Evolutionary conservation across 2,113 vertebrate genomes (phyloP).

Genomic region (Polypterus bichir): DNA sequence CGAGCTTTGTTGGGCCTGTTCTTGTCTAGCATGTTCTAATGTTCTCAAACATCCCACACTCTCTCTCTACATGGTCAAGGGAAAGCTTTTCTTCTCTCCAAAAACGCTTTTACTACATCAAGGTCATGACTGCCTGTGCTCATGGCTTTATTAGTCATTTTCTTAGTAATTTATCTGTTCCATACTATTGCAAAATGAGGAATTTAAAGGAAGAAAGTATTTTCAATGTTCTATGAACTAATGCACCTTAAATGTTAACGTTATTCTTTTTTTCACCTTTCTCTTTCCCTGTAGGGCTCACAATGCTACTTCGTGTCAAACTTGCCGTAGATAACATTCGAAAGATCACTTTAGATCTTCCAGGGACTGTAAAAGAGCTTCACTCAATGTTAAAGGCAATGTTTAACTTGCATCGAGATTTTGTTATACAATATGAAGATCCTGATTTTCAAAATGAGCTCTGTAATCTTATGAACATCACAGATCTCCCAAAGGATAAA

Average conservation of each 20-base stretch:
- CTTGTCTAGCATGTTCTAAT: too few species aligned
- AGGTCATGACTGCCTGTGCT: too few species aligned
- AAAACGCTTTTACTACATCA: too few species aligned
- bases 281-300: background rate
- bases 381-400: background rate
- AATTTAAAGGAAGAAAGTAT: too few species aligned
- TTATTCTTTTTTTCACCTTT: too few species aligned
- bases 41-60: too few species aligned
- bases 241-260: too few species aligned
- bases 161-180: constrained; percentile 1
- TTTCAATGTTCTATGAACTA: too few species aligned
- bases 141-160: background rate
- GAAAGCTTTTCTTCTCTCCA: too few species aligned
- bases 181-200: too few species aligned
- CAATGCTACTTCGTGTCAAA: background rate
- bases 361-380: constrained; percentile 3
- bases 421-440: constrained; percentile 19
- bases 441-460: constrained; percentile 16
- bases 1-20: too few species aligned
- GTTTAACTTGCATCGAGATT: constrained; percentile 11
- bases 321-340: constrained; percentile 10
- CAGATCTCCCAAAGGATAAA: constrained; percentile 8
- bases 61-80: too few species aligned
- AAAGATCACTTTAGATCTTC: background rate
- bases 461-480: constrained; percentile 12